These are phyloP conservation scores for Cyprinodon variegatus DNA, from an alignment of 2,113 vertebrate genomes.

Conservation along the genomic window DNA sequence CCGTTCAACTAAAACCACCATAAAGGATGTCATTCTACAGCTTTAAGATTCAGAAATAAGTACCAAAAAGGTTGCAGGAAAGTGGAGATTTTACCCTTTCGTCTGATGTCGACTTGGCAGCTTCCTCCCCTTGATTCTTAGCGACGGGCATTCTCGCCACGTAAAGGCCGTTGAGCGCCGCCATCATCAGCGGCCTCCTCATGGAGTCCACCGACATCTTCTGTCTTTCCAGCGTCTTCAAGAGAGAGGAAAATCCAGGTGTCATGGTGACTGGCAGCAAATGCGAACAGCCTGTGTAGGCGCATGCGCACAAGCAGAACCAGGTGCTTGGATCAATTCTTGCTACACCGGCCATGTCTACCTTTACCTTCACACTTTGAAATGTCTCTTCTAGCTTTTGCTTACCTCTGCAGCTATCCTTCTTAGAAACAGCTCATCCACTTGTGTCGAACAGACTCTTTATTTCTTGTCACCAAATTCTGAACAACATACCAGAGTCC, in stretches of 20 bases:
- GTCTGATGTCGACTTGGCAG: conserved; percentile 84
- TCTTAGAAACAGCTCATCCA: conserved; percentile 12
- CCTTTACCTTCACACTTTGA: conserved; percentile 9
- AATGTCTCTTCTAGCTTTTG: conserved; percentile 11
- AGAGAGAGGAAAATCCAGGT: conserved; percentile 85
- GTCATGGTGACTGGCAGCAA: conserved; percentile 58
- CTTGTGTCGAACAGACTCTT: not conserved
- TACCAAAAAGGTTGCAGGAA: not conserved
- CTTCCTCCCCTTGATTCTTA: conserved; percentile 82
- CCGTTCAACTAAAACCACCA: not conserved
- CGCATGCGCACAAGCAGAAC: conserved; percentile 2
- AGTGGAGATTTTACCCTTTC: conserved; percentile 85
- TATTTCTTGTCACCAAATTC: conserved; percentile 15
- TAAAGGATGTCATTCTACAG: not conserved
- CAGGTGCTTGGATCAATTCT: not conserved
- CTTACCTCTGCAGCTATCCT: conserved; percentile 29
- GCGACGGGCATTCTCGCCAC: conserved; percentile 88
- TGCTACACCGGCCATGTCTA: not conserved
- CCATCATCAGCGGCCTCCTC: conserved; percentile 96
- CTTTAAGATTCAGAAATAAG: not conserved
- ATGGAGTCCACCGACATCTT: conserved; percentile 95
- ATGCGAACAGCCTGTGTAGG: not conserved
- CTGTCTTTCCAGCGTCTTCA: conserved; percentile 96
- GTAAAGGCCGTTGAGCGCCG: conserved; percentile 91
- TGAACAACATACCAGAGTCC: conserved; percentile 59